Evolutionary conservation across 2,113 vertebrate genomes (phyloP).

Genomic region (Equus quagga): DNA sequence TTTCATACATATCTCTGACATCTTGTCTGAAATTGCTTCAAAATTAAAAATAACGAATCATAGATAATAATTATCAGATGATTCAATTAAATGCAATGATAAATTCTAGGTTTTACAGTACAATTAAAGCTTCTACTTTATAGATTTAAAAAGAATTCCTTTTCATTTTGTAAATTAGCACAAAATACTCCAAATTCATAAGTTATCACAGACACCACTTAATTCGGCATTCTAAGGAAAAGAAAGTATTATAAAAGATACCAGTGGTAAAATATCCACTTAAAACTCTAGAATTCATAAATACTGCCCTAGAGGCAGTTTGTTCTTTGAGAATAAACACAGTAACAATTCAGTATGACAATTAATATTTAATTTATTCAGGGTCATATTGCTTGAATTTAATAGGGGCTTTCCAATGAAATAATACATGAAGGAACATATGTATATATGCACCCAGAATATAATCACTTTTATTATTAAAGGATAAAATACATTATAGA

Average conservation of each 20-base stretch:
- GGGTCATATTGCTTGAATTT: not conserved
- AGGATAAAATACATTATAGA: not conserved
- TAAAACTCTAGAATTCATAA: not conserved
- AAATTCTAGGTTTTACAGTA: slow-evolving; percentile 53
- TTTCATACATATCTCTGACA: slow-evolving; percentile 63
- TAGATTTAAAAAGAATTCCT: slow-evolving; percentile 13
- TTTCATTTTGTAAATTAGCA: slow-evolving; percentile 55
- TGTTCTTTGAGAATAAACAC: not conserved
- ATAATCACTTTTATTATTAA: not conserved
- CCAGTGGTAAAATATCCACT: not conserved
- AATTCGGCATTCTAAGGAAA: not conserved
- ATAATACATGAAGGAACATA: not conserved
- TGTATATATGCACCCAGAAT: not conserved
- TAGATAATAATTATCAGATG: slow-evolving; percentile 69
- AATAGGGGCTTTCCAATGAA: not conserved
- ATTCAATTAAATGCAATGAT: slow-evolving; percentile 65
- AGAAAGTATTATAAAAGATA: not conserved
- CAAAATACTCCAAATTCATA: slow-evolving; percentile 32
- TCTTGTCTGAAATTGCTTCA: slow-evolving; percentile 53
- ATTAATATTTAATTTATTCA: slow-evolving; percentile 23
- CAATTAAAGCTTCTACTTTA: slow-evolving; percentile 69
- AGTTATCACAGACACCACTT: slow-evolving; percentile 19
- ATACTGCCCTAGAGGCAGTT: not conserved
- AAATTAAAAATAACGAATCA: slow-evolving; percentile 73
- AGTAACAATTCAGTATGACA: not conserved